Conservation (phyloP, 2,797 vertebrate species). For the Thaleichthys pacificus region DNA sequence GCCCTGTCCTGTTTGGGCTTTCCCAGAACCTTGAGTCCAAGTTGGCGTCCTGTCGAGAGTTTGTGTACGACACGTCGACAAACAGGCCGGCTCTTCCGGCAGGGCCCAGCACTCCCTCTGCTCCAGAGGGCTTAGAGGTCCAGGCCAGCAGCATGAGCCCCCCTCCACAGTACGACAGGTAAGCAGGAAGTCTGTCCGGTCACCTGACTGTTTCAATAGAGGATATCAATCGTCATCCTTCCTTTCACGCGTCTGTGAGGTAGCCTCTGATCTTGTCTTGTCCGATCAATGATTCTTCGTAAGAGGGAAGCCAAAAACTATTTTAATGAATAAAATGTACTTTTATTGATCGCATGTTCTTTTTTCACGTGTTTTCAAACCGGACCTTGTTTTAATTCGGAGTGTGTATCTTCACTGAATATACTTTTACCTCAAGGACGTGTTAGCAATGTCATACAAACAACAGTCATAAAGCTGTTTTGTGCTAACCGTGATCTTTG, state of each 20-base stretch:
- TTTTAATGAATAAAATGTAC: background rate
- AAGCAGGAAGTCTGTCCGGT: constrained; percentile 37
- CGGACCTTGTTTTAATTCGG: too few relatives aligned
- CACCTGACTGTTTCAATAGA: too few relatives aligned
- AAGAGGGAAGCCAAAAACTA: too few relatives aligned
- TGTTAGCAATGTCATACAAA: too few relatives aligned
- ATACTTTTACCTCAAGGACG: too few relatives aligned
- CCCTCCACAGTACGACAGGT: constrained; percentile 85
- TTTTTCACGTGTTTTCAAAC: background rate
- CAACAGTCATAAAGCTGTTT: too few relatives aligned
- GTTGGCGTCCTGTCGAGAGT: constrained; percentile 92
- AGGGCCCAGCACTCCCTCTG: constrained; percentile 58
- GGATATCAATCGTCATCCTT: too few relatives aligned
- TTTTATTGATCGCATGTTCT: background rate
- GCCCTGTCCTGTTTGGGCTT: background rate
- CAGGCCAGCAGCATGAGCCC: constrained; percentile 66
- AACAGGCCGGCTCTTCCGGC: constrained; percentile 67
- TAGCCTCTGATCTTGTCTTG: too few relatives aligned
- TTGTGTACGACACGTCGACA: constrained; percentile 86
- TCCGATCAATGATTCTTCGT: too few relatives aligned
- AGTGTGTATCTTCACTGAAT: too few relatives aligned
- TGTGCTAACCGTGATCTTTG: too few relatives aligned
- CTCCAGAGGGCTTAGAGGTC: constrained; percentile 76
- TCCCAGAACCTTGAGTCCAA: constrained; percentile 95
- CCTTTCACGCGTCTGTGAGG: too few relatives aligned